These are phyloP conservation scores for Crambe crambe DNA, from an alignment of 37 sponge, comb jelly and placozoan species.

Conservation along the genomic window DNA sequence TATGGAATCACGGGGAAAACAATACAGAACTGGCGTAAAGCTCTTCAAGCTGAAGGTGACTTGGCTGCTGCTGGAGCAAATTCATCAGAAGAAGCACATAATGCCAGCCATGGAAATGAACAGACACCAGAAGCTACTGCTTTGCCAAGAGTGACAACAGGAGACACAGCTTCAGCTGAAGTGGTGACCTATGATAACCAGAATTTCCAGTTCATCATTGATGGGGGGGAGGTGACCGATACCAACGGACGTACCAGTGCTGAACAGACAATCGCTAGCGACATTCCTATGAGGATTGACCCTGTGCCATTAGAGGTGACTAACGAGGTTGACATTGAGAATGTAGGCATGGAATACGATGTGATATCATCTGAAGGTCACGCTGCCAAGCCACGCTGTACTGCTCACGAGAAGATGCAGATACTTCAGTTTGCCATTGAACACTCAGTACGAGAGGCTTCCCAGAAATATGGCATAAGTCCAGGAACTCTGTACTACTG, in stretches of 20 bases:
- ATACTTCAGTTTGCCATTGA: constrained; percentile 78
- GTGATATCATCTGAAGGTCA: constrained; percentile 67
- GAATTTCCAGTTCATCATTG: constrained; percentile 63
- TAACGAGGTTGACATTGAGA: constrained; percentile 64
- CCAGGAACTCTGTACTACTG: constrained; percentile 75
- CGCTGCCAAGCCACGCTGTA: constrained; percentile 73
- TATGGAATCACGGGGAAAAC: constrained; percentile 78
- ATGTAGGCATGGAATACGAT: constrained; percentile 80
- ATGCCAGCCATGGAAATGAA: not conserved
- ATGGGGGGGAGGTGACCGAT: constrained; percentile 65
- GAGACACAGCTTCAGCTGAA: constrained; percentile 4
- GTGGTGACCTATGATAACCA: constrained; percentile 55
- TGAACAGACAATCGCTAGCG: not conserved
- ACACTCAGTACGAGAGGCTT: constrained; percentile 73
- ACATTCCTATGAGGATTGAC: not conserved
- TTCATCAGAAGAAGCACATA: not conserved
- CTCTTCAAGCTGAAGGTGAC: constrained; percentile 46
- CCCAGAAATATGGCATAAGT: constrained; percentile 70
- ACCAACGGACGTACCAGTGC: not conserved
- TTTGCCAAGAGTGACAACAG: not conserved
- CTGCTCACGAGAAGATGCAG: constrained; percentile 62
- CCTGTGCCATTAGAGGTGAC: constrained; percentile 61
- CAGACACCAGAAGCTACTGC: not conserved
- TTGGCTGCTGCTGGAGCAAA: not conserved
- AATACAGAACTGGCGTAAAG: constrained; percentile 76